Conservation (phyloP, 2,888 invertebrate genomes). For the Morinoia aosen region DNA sequence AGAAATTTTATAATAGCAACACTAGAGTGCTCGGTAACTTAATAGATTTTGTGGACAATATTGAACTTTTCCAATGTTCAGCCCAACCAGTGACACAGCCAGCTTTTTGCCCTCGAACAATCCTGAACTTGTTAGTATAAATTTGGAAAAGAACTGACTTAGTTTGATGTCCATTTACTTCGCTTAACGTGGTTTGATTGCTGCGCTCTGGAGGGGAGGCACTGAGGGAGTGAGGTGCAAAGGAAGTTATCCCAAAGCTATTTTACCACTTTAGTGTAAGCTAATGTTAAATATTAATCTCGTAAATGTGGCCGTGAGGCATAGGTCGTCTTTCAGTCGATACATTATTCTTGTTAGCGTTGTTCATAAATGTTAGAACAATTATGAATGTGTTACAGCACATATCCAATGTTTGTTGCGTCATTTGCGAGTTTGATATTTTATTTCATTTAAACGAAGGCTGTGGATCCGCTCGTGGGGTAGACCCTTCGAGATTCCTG, state of each 20-base stretch:
- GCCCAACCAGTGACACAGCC: neutral
- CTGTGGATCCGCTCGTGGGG: neutral
- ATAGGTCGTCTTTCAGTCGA: constrained; percentile 15
- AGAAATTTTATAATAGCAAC: neutral
- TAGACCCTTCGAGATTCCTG: neutral
- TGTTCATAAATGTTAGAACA: constrained; percentile 10
- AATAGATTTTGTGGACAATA: neutral
- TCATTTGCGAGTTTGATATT: neutral
- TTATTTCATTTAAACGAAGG: neutral
- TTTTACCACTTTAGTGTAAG: neutral
- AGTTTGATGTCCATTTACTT: neutral
- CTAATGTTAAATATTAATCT: neutral
- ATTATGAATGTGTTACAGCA: constrained; percentile 3
- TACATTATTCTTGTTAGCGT: neutral
- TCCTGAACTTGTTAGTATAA: neutral
- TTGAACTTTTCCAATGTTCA: neutral
- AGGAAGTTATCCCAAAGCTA: constrained; percentile 27
- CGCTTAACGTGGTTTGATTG: neutral
- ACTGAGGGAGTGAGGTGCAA: neutral
- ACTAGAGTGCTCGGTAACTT: neutral
- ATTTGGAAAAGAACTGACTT: neutral
- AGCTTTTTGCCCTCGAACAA: neutral
- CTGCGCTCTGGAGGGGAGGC: neutral
- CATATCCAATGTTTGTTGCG: neutral
- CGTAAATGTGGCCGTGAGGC: neutral